These are phyloP conservation scores for Ambastaia sidthimunki DNA, from an alignment of 2,797 vertebrate species.

Conservation along the genomic window DNA sequence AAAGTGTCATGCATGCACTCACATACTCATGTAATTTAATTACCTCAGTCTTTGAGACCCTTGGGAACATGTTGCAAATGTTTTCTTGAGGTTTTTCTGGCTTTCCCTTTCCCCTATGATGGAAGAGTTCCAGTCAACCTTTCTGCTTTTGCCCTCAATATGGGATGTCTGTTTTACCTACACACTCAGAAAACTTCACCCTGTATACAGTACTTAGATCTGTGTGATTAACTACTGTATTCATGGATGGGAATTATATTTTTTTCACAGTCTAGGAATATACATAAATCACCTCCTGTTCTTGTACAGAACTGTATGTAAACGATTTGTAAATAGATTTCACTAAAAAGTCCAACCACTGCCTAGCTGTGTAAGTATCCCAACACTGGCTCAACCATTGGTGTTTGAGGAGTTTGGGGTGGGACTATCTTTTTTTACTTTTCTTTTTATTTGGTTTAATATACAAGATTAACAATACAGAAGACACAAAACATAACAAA, in stretches of 20 bases:
- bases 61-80: conserved; percentile 65
- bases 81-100: conserved; percentile 61
- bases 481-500: too few species aligned
- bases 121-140: conserved; percentile 56
- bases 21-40: conserved; percentile 60
- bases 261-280: not conserved
- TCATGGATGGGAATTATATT: conserved; percentile 1
- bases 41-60: conserved; percentile 56
- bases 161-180: conserved; percentile 51
- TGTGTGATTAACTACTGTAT: conserved; percentile 24
- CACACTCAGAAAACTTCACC: conserved; percentile 30
- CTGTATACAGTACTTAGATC: conserved; percentile 35
- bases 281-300: not conserved
- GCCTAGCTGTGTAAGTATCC: not conserved
- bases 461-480: too few species aligned
- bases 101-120: conserved; percentile 58
- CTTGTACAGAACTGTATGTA: not conserved
- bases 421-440: too few species aligned
- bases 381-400: not conserved
- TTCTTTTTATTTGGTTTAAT: too few species aligned
- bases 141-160: conserved; percentile 53
- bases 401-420: too few species aligned
- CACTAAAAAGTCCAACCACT: not conserved
- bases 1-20: conserved; percentile 31
- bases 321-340: not conserved